These are phyloP conservation scores for Cotesia congregata DNA, from an alignment of 2,888 invertebrate species.

Conservation along the genomic window DNA sequence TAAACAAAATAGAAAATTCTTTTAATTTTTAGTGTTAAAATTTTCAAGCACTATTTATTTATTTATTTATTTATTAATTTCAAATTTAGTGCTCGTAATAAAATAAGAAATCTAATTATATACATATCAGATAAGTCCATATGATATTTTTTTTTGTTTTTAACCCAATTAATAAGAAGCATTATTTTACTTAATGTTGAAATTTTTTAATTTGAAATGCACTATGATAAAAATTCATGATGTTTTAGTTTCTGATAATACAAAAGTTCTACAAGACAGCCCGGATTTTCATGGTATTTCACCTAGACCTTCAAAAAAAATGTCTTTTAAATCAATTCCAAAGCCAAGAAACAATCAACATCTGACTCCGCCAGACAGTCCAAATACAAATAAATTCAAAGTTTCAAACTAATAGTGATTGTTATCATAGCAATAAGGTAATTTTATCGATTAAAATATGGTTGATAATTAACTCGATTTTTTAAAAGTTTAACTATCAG, in stretches of 20 bases:
- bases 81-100: too few relatives aligned
- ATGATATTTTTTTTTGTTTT: too few relatives aligned
- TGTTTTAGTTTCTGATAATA: constrained; percentile 65
- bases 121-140: too few relatives aligned
- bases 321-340: constrained; percentile 77
- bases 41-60: too few relatives aligned
- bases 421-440: background rate
- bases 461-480: background rate
- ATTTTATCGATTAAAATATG: constrained; percentile 6
- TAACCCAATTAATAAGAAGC: too few relatives aligned
- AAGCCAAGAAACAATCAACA: constrained; percentile 63
- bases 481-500: background rate
- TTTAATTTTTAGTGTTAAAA: too few relatives aligned
- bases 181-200: too few relatives aligned
- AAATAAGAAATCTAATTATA: too few relatives aligned
- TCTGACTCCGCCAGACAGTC: constrained; percentile 68
- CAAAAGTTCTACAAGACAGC: constrained; percentile 71
- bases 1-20: too few relatives aligned
- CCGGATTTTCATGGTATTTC: constrained; percentile 73
- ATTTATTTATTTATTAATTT: too few relatives aligned
- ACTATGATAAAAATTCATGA: constrained; percentile 32
- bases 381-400: constrained; percentile 62
- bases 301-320: constrained; percentile 80
- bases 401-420: constrained; percentile 11
- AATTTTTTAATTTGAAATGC: too few relatives aligned